These are phyloP conservation scores for Dynastes tityus DNA, from an alignment of 2,888 invertebrate genomes.

Conservation along the genomic window DNA sequence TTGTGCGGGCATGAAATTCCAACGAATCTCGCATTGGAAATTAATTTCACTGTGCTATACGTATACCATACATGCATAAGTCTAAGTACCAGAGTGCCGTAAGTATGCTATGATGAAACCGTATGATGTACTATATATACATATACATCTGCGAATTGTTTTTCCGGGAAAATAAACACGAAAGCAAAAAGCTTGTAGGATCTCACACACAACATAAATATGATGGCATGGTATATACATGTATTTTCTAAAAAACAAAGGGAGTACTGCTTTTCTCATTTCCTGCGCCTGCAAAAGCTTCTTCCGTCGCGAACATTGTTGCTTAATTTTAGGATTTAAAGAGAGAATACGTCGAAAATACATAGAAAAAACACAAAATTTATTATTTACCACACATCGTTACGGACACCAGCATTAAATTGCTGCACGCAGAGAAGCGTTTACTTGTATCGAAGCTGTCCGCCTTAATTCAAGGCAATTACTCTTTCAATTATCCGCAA, in stretches of 20 bases:
- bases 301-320: not conserved
- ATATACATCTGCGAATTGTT: not conserved
- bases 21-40: conserved; percentile 1
- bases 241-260: not conserved
- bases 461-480: too few species aligned
- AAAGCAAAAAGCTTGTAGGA: not conserved
- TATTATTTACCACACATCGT: too few species aligned
- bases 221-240: not conserved
- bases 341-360: not conserved
- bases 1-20: not conserved
- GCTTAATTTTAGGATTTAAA: conserved; percentile 4
- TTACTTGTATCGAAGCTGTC: too few species aligned
- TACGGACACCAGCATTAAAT: too few species aligned
- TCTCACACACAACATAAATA: not conserved
- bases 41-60: not conserved
- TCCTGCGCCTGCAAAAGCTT: not conserved
- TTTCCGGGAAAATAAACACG: conserved; percentile 13
- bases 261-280: not conserved
- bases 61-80: not conserved
- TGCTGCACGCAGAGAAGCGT: too few species aligned
- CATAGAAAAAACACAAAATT: too few species aligned
- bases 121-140: not conserved
- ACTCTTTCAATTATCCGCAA: too few species aligned
- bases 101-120: not conserved
- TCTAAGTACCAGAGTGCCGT: not conserved